Evolutionary conservation across 35 echinoderm and acorn worm genomes (phyloP).

Genomic region (Amphiura filiformis): DNA sequence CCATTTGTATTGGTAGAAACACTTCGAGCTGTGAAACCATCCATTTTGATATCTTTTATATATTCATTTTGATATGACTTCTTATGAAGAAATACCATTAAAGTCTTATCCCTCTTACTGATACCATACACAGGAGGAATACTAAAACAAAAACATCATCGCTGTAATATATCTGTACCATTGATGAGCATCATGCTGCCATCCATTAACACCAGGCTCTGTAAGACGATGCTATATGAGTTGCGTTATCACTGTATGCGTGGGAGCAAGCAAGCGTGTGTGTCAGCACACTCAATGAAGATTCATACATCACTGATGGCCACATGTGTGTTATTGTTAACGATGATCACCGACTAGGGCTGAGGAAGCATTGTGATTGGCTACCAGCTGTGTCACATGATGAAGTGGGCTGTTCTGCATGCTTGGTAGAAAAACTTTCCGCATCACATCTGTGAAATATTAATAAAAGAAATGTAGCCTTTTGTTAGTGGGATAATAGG

Average conservation of each 20-base stretch:
- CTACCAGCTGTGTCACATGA: neutral
- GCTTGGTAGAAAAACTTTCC: no score
- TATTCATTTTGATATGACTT: no score
- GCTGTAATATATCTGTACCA: neutral
- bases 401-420: no score
- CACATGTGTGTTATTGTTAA: neutral
- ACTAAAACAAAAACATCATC: neutral
- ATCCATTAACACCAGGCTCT: neutral
- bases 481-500: no score
- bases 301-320: neutral
- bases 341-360: neutral
- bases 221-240: neutral
- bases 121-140: neutral
- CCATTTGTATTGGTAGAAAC: no score
- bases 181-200: neutral
- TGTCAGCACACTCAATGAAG: neutral
- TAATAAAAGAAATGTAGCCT: no score
- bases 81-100: no score
- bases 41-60: no score
- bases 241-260: neutral
- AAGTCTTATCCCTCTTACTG: no score
- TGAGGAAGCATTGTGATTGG: neutral
- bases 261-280: neutral
- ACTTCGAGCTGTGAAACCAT: no score
- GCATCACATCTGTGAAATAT: no score